Evolutionary conservation across 2,797 vertebrate species (phyloP), one percentile per base, ranked within the genome.

Genomic region (Scarus forsteni): DNA sequence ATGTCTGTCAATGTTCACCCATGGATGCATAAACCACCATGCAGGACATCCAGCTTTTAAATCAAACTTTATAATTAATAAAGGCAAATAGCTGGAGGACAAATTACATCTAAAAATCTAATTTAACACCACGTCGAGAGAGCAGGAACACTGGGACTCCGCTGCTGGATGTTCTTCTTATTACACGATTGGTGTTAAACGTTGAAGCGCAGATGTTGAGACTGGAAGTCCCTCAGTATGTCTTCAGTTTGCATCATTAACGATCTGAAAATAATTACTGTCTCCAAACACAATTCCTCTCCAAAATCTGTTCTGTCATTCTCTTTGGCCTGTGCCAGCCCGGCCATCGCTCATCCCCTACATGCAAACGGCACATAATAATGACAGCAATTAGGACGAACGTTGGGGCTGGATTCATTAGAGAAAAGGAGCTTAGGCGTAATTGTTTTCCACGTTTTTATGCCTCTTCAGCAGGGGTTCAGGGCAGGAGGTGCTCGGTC

Each of bases 311-410:
- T 7, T 44, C 10, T 42, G 39, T 52, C 42, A 35, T 48, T 79
- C 13, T 45, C 43, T 58, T 70, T 38, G 38, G n/a, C 70, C 44
- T 58, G 39, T 19, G 75, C 55, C 2, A 12, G 45, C 45, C 50
- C 34, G 50, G 60, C 50, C 46, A 18, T 35, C 11, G 46, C 61
- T 60, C 61, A 74, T 66, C 80, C 45, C 75, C 71, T 74, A 61
- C 62, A 70, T 68, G 54, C 40, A 52, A 77, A 60, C 49, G 19
- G 68, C 53, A 59, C 66, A 73, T 60, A 61, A 68, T 74, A 81
- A 83, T 64, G 58, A 66, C 63, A 68, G 70, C 73, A 77, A 81
- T 81, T 74, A 71, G 62, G 60, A 60, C 59, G 75, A 72, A 70
- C 64, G 51, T 74, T 64, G 55, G 56, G 50, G 11, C 48, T 72